Percentiles rank a stretch among this genome's conserved stretches.
phyloP scores from a whole-genome alignment of 2,113 vertebrate genomes.

The Camarhynchus parvulus region DNA sequence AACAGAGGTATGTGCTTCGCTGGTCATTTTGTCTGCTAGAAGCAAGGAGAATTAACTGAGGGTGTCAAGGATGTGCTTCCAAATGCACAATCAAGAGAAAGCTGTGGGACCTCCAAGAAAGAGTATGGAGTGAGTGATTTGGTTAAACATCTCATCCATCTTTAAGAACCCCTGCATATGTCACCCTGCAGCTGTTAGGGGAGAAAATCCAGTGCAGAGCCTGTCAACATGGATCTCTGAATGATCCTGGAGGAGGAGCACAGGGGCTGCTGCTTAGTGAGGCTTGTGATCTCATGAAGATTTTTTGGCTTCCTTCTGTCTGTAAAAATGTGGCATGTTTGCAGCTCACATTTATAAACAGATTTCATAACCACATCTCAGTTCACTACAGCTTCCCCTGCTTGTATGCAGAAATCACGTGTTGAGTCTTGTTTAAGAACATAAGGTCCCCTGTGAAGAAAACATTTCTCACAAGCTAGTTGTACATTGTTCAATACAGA shows the following conservation, averaged over 20 bases:
- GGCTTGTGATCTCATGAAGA: not conserved
- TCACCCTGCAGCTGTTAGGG: not conserved
- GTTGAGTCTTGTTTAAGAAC: not conserved
- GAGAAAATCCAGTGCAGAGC: not conserved
- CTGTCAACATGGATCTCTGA: not conserved
- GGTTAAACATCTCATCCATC: not conserved
- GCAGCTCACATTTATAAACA: not conserved
- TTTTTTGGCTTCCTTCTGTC: not conserved
- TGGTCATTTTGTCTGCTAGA: not conserved
- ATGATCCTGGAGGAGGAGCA: not conserved
- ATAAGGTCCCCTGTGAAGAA: not conserved
- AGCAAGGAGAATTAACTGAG: not conserved
- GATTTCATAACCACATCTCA: not conserved
- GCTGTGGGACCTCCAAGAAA: not conserved
- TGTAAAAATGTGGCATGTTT: not conserved
- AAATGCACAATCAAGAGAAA: not conserved
- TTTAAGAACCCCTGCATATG: not conserved
- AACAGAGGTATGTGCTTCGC: rapidly evolving
- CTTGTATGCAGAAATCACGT: not conserved
- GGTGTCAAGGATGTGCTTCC: not conserved
- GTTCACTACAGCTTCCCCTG: not conserved
- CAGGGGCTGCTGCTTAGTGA: not conserved
- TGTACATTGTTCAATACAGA: not conserved
- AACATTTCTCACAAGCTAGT: not conserved
- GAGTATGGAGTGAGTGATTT: not conserved